Evolutionary conservation across 2,888 invertebrate species (phyloP).

Genomic region (Exocentrus adspersus): DNA sequence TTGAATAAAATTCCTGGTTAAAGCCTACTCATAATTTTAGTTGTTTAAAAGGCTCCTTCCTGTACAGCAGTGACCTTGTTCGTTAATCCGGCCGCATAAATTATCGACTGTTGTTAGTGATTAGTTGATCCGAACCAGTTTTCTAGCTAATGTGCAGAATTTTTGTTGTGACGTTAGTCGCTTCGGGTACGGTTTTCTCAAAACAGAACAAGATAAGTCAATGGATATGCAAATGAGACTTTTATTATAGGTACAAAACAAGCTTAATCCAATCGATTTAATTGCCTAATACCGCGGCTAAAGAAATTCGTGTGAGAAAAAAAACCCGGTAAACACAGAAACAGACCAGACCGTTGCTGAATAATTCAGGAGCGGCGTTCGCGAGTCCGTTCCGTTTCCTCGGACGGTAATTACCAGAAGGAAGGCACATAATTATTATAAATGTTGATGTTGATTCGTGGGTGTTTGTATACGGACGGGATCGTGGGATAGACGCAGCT

Average conservation of each 20-base stretch:
- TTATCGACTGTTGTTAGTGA: constrained; percentile 1
- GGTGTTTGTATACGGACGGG: constrained; percentile 45
- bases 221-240: constrained; percentile 1
- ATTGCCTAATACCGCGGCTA: too few relatives aligned
- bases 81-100: constrained; percentile 8
- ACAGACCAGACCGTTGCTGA: neutral
- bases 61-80: constrained; percentile 13
- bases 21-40: too few relatives aligned
- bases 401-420: constrained; percentile 4
- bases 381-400: neutral
- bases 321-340: neutral
- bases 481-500: constrained; percentile 41
- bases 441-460: constrained; percentile 44
- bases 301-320: neutral
- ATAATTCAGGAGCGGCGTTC: constrained; percentile 7
- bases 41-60: neutral
- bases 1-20: too few relatives aligned
- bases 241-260: neutral
- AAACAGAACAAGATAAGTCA: constrained; percentile 1
- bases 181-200: neutral
- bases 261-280: neutral
- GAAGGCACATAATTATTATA: constrained; percentile 20
- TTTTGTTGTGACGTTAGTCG: neutral
- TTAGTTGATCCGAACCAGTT: constrained; percentile 14
- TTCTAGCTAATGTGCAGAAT: constrained; percentile 14